These are phyloP conservation scores for Drosophila nr. perissopoda DNA, from an alignment of 2,888 invertebrate species.

Conservation along the genomic window DNA sequence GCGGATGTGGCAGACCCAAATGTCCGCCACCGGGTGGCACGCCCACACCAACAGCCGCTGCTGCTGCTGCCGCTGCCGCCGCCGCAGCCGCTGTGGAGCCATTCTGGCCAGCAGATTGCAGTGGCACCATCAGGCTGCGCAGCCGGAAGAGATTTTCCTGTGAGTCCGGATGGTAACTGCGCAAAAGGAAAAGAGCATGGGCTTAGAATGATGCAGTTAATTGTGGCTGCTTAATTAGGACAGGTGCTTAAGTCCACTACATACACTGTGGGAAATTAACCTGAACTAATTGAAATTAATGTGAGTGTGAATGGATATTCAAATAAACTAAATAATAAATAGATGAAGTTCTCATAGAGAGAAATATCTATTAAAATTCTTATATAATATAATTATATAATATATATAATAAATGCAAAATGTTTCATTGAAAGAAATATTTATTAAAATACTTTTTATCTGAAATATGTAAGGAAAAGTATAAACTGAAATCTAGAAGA, in stretches of 20 bases:
- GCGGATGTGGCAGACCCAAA: constrained; percentile 86
- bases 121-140: constrained; percentile 86
- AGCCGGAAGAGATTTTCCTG: constrained; percentile 88
- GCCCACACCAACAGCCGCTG: constrained; percentile 66
- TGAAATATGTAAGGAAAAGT: neutral
- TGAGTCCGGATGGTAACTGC: constrained; percentile 87
- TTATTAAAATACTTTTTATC: neutral
- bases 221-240: constrained; percentile 72
- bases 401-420: neutral
- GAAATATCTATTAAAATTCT: neutral
- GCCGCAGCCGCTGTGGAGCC: constrained; percentile 69
- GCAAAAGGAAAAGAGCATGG: constrained; percentile 14
- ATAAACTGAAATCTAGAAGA: neutral
- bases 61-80: constrained; percentile 71
- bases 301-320: no score
- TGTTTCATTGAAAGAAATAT: neutral
- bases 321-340: neutral
- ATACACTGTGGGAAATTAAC: constrained; percentile 34
- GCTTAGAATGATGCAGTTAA: constrained; percentile 73
- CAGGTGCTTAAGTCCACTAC: constrained; percentile 10
- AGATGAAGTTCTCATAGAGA: neutral
- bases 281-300: neutral
- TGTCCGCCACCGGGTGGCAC: constrained; percentile 84
- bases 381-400: neutral
- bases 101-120: constrained; percentile 82